Evolutionary conservation across 2,888 invertebrate species (phyloP), one percentile per base, ranked within the genome.

Genomic region (Morinoia aosen): DNA sequence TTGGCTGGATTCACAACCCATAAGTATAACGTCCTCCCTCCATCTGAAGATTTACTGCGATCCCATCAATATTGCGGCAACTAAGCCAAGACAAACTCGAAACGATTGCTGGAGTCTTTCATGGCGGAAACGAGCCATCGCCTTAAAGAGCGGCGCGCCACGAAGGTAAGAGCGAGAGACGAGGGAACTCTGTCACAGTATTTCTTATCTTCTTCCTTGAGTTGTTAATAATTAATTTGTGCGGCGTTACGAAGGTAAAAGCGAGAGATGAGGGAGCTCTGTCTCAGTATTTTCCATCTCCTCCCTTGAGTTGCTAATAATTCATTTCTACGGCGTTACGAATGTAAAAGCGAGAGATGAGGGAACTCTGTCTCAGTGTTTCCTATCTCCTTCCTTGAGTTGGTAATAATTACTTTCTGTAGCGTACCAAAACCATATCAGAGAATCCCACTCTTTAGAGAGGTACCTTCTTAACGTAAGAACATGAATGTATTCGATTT

Each of bases 71-170:
- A 76, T 76, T 76, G 76, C 76, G 76, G 25, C 76, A 76, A 33
- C 76, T 76, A 76, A 76, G 76, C 76, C 76, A 76, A 76, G 76
- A 33, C 76, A 76, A 76, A 76, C 76, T 76, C 76, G 25, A 76
- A 33, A 76, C 33, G 76, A 76, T 76, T 33, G 76, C 33, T 76
- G 33, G 33, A 33, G 33, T 76, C 76, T 76, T 76, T 76, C 76
- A 33, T 33, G 76, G 76, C 76, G 33, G 76, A 76, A 76, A 33
- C 19, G 76, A 76, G 33, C 33, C 76, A 19, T 76, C 76, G 25
- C 33, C 76, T 19, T 76, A 19, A 33, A 76, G 76, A 76, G 19
- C 76, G 3, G 8, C 2, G 76, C 76, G 33, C 25, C 25, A 76
- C 25, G 25, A 76, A 76, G 10, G 19, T 76, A 76, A 76, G 7